Percentiles rank a stretch among this genome's conserved stretches.
These are phyloP conservation scores for Drosophila pegasa DNA, from an alignment of 2,888 invertebrate species.

Conservation along the genomic window DNA sequence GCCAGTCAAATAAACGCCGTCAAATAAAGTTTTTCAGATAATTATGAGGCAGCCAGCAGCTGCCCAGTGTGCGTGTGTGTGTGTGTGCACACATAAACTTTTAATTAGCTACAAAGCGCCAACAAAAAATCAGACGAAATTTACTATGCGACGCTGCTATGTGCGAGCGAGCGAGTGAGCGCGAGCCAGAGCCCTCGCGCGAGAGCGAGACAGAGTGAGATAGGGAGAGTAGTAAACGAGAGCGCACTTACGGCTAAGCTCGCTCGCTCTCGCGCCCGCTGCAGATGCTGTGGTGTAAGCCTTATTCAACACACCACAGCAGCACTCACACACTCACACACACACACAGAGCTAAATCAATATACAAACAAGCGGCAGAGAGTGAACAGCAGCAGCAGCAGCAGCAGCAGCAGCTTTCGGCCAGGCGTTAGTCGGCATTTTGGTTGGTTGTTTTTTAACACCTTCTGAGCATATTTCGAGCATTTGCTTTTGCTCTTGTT, in stretches of 20 bases:
- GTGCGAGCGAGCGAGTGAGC: constrained; percentile 9
- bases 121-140: constrained; percentile 61
- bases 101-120: constrained; percentile 79
- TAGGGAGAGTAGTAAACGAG: constrained; percentile 4
- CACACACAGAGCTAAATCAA: constrained; percentile 60
- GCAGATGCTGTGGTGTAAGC: constrained; percentile 62
- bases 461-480: constrained; percentile 46
- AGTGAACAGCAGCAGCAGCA: constrained; percentile 15
- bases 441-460: constrained; percentile 75
- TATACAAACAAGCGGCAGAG: constrained; percentile 52
- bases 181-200: background rate
- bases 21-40: constrained; percentile 76
- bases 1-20: constrained; percentile 79
- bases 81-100: constrained; percentile 66
- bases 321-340: constrained; percentile 18
- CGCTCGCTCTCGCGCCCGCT: constrained; percentile 16
- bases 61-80: constrained; percentile 21
- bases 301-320: constrained; percentile 65
- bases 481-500: constrained; percentile 25
- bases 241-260: constrained; percentile 8
- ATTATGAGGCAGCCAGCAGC: constrained; percentile 62
- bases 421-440: constrained; percentile 67
- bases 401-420: constrained; percentile 16
- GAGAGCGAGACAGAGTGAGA: background rate
- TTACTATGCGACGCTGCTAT: constrained; percentile 46